A percentile compares a stretch with the other conserved stretches of the same genome.
Conservation (phyloP, 1,140 invertebrate species). For the Papilio polytes region DNA sequence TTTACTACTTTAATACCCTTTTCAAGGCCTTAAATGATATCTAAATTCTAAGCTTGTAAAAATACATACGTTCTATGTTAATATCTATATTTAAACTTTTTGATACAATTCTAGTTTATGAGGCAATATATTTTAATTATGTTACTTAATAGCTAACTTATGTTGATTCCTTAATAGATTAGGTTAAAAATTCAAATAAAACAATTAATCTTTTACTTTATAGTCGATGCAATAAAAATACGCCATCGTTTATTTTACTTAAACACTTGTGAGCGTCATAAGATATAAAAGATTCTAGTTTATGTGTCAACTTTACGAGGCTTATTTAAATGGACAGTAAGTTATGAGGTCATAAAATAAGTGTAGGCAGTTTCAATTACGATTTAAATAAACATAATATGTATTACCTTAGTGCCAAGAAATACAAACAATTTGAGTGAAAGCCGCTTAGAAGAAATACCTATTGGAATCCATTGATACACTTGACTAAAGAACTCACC, state of each 20-base stretch:
- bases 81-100: not conserved
- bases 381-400: conserved; percentile 14
- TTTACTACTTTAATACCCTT: not conserved
- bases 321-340: conserved; percentile 24
- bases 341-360: conserved; percentile 24
- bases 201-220: conserved; percentile 11
- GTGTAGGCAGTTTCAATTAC: not conserved
- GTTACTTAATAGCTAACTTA: not conserved
- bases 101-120: not conserved
- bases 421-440: not conserved
- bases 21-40: not conserved
- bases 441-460: not conserved
- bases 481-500: not conserved
- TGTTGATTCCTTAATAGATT: conserved; percentile 11
- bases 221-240: not conserved
- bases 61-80: not conserved
- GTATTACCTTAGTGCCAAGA: not conserved
- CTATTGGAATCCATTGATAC: not conserved
- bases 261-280: conserved; percentile 27
- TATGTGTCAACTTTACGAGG: conserved; percentile 33
- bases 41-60: not conserved
- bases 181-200: not conserved
- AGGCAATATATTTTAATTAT: not conserved
- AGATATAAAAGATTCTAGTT: conserved; percentile 2
- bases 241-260: conserved; percentile 20